Percentiles rank a stretch among this genome's conserved stretches.
Evolutionary conservation across 2,888 invertebrate species (phyloP).

Genomic region (Muscina levida): DNA sequence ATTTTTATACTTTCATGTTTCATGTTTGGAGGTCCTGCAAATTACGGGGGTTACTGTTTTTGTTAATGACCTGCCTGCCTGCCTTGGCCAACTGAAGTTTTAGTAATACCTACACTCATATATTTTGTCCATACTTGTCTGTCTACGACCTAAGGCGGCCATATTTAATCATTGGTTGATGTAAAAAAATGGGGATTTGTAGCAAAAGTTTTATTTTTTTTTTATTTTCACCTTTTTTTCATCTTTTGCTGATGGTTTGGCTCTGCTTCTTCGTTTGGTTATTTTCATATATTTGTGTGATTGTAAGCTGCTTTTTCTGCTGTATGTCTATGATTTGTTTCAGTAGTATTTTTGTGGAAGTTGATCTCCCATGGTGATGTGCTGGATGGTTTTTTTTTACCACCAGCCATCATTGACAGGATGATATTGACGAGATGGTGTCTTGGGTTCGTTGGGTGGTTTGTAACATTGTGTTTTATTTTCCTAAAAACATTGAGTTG

Average conservation of each 20-base stretch:
- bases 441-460: neutral
- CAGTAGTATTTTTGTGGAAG: slow-evolving; percentile 49
- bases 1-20: slow-evolving; percentile 1
- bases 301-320: slow-evolving; percentile 46
- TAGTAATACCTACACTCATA: neutral
- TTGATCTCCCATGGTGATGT: slow-evolving; percentile 63
- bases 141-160: slow-evolving; percentile 77
- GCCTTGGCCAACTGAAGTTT: slow-evolving; percentile 41
- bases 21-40: neutral
- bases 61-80: slow-evolving; percentile 53
- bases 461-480: neutral
- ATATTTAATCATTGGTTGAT: slow-evolving; percentile 77
- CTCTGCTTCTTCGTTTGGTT: neutral
- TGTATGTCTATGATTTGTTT: slow-evolving; percentile 61
- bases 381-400: slow-evolving; percentile 40
- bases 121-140: slow-evolving; percentile 43
- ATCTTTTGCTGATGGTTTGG: neutral
- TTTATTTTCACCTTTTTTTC: slow-evolving; percentile 6
- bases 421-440: neutral
- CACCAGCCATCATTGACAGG: neutral
- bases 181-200: slow-evolving; percentile 68
- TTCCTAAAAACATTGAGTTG: too few relatives aligned
- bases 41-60: neutral
- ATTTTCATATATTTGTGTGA: neutral
- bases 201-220: slow-evolving; percentile 45